A percentile compares a stretch with the other conserved stretches of the same genome.
phyloP scores from a whole-genome alignment of 64 coral and sea anemone genomes.

The Stichodactyla mertensii region DNA sequence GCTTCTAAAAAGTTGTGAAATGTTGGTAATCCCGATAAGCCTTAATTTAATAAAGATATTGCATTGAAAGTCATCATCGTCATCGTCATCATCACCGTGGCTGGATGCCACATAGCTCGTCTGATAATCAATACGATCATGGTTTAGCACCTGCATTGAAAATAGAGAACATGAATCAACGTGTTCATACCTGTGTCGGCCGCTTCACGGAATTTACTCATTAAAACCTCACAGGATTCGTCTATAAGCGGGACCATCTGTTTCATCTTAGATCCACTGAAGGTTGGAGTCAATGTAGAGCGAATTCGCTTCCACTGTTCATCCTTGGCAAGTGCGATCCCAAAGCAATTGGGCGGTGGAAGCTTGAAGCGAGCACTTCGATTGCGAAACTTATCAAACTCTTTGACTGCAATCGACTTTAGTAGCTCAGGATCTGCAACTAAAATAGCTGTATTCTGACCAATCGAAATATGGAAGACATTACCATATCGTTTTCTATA shows the following conservation, averaged over 20 bases:
- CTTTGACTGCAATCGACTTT: slow-evolving; percentile 52
- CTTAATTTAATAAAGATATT: no score
- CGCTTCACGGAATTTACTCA: slow-evolving; percentile 39
- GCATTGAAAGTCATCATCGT: no score
- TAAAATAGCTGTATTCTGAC: slow-evolving; percentile 1
- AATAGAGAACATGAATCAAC: no score
- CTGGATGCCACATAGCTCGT: no score
- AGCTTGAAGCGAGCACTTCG: slow-evolving; percentile 14
- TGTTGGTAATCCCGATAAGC: no score
- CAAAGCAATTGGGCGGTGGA: slow-evolving; percentile 12
- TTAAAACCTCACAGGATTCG: slow-evolving; percentile 34
- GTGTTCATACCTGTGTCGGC: slow-evolving; percentile 46
- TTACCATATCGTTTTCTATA: slow-evolving; percentile 61
- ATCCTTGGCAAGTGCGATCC: slow-evolving; percentile 26
- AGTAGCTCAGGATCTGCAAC: slow-evolving; percentile 60
- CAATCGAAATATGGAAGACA: slow-evolving; percentile 48
- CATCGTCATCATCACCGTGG: no score
- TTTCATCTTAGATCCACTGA: slow-evolving; percentile 59
- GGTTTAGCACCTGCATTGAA: no score
- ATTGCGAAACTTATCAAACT: slow-evolving; percentile 69
- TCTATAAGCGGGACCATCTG: slow-evolving; percentile 54
- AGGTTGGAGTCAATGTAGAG: slow-evolving; percentile 49
- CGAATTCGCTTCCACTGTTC: slow-evolving; percentile 62
- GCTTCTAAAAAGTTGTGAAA: no score
- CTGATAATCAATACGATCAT: no score